Evolutionary conservation across 37 sponge, comb jelly and placozoan species (phyloP).

Genomic region (Petrosia ficiformis): DNA sequence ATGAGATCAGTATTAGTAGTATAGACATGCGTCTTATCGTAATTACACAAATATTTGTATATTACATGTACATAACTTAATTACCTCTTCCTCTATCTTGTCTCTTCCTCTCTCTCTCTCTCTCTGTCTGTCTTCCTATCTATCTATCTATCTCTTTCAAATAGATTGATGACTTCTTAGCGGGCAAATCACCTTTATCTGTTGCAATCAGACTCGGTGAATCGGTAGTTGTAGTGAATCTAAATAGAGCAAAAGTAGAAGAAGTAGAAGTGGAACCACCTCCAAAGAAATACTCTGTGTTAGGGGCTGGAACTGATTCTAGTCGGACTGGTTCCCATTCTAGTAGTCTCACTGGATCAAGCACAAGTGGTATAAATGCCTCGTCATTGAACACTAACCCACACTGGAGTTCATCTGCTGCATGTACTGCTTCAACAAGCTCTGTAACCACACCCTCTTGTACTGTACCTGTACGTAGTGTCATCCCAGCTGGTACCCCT

Average conservation of each 20-base stretch:
- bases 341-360: neutral
- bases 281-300: slow-evolving; percentile 7
- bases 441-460: neutral
- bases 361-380: neutral
- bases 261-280: slow-evolving; percentile 58
- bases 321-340: neutral
- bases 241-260: slow-evolving; percentile 59
- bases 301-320: slow-evolving; percentile 8
- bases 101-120: neutral
- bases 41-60: too few species aligned
- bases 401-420: neutral
- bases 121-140: neutral
- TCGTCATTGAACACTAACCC: slow-evolving; percentile 4
- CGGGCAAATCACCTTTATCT: slow-evolving; percentile 63
- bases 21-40: too few species aligned
- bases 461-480: neutral
- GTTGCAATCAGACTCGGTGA: slow-evolving; percentile 67
- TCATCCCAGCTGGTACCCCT: slow-evolving; percentile 2
- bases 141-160: slow-evolving; percentile 2
- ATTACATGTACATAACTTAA: too few species aligned
- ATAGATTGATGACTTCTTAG: slow-evolving; percentile 72
- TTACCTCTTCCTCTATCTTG: too few species aligned
- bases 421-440: neutral
- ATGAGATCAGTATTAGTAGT: too few species aligned
- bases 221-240: slow-evolving; percentile 67